Percentiles rank a stretch among this genome's conserved stretches.
Evolutionary conservation across 2,113 vertebrate genomes (phyloP).

Genomic region (Nipponia nippon): DNA sequence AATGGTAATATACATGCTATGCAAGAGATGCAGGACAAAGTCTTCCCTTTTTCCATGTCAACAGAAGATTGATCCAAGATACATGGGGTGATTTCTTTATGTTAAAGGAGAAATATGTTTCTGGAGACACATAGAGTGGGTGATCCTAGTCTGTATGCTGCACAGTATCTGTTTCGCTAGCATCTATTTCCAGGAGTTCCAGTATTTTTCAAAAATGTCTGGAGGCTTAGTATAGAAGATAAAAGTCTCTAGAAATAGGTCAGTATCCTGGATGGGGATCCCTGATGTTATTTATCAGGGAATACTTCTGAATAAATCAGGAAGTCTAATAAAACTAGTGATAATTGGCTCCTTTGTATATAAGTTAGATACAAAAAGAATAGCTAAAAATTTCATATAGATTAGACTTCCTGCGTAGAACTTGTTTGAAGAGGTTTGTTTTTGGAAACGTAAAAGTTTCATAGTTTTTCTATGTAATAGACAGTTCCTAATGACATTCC

Average conservation of each 20-base stretch:
- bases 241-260: neutral
- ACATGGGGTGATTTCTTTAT: neutral
- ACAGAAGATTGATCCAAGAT: neutral
- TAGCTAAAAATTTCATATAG: neutral
- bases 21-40: neutral
- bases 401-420: neutral
- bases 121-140: neutral
- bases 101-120: neutral
- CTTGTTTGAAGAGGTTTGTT: neutral
- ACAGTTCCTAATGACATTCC: neutral
- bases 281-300: neutral
- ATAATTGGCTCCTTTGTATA: neutral
- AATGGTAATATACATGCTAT: neutral
- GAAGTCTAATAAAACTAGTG: neutral
- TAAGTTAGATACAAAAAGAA: neutral
- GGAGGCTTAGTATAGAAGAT: neutral
- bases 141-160: neutral
- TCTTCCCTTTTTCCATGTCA: neutral
- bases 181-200: neutral
- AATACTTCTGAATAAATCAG: neutral
- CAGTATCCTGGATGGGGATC: neutral
- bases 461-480: neutral
- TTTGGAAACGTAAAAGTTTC: neutral
- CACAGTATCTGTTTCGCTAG: neutral
- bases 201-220: neutral